Percentiles rank a stretch among this genome's conserved stretches.
Conservation (phyloP, 1,140 invertebrate genomes). For the Octopus bimaculoides region DNA sequence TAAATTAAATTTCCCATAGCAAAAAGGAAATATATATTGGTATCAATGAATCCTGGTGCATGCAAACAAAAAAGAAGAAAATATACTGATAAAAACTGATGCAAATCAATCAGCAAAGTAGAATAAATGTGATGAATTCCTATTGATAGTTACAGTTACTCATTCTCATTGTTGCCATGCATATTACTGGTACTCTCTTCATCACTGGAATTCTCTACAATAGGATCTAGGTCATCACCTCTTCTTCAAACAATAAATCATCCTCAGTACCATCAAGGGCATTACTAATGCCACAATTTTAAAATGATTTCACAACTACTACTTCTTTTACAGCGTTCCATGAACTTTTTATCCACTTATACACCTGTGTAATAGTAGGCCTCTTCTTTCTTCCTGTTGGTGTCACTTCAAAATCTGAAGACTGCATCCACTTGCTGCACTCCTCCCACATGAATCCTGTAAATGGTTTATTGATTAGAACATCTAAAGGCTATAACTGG, state of each 20-base stretch:
- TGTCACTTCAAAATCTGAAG: neutral
- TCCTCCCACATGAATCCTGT: neutral
- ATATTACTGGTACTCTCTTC: too few relatives aligned
- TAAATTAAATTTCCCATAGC: too few relatives aligned
- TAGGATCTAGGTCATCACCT: too few relatives aligned
- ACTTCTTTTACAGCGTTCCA: neutral
- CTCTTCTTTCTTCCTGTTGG: neutral
- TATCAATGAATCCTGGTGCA: too few relatives aligned
- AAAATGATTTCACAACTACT: neutral
- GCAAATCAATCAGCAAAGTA: too few relatives aligned
- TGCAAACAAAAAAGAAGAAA: too few relatives aligned
- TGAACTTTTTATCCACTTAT: neutral
- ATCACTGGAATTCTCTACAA: too few relatives aligned
- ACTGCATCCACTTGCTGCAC: neutral
- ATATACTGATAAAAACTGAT: too few relatives aligned
- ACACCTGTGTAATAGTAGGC: neutral
- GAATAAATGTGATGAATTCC: too few relatives aligned
- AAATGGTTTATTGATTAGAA: slow-evolving; percentile 1
- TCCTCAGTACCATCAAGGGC: neutral
- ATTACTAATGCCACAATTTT: slow-evolving; percentile 1
- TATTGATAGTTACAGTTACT: too few relatives aligned
- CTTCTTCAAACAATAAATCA: neutral
- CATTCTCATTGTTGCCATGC: too few relatives aligned
- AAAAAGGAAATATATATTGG: too few relatives aligned
- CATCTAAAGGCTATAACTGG: slow-evolving; percentile 7